A percentile compares a stretch with the other conserved stretches of the same genome.
phyloP scores from a whole-genome alignment of 2,888 invertebrate genomes.

The Notocelia uddmanniana region DNA sequence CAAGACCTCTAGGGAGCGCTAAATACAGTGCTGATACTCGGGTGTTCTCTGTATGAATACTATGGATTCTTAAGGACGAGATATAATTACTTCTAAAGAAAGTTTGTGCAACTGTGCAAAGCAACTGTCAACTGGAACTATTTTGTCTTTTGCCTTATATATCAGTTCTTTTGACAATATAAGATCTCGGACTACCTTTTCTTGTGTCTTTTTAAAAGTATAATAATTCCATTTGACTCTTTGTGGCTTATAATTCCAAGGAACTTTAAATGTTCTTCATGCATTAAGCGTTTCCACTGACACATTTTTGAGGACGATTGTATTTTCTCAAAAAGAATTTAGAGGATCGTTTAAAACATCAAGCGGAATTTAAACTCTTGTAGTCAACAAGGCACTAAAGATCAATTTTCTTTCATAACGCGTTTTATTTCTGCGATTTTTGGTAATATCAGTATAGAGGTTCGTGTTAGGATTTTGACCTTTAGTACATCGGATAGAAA shows the following conservation, averaged over 20 bases:
- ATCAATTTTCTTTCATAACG: slow-evolving; percentile 6
- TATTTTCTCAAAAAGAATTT: no score
- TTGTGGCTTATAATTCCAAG: not conserved
- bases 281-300: not conserved
- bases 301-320: no score
- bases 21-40: no score
- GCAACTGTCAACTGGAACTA: not conserved
- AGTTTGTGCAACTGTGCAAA: not conserved
- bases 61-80: no score
- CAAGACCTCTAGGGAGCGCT: no score
- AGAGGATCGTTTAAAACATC: not conserved
- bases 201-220: not conserved
- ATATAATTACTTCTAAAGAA: no score
- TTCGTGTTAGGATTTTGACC: slow-evolving; percentile 14
- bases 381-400: slow-evolving; percentile 33
- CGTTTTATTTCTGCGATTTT: no score
- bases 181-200: not conserved
- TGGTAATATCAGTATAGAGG: not conserved
- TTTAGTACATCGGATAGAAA: slow-evolving; percentile 32
- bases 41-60: no score
- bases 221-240: not conserved
- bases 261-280: not conserved
- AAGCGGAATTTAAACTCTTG: not conserved
- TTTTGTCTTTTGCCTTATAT: not conserved
- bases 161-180: no score